These are phyloP conservation scores for Agrotis clavis DNA, from an alignment of 2,888 invertebrate species.

Conservation along the genomic window DNA sequence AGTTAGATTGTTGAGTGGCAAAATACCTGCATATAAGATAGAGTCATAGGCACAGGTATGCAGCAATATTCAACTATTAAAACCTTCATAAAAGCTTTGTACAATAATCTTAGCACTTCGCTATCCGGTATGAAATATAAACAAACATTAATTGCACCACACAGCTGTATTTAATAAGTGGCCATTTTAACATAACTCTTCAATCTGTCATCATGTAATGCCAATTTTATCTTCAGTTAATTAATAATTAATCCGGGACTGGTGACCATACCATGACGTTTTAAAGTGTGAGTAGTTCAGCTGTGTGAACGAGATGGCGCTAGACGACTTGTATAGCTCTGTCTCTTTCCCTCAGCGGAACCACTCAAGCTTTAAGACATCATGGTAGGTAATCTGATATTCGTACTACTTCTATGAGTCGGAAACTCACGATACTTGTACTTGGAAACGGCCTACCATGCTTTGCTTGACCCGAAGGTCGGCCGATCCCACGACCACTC, in stretches of 20 bases:
- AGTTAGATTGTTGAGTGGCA: not conserved
- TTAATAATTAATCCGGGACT: not conserved
- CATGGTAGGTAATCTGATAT: too few relatives aligned
- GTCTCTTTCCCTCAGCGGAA: too few relatives aligned
- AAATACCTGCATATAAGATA: not conserved
- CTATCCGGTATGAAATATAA: not conserved
- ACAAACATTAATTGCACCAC: not conserved
- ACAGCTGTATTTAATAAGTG: constrained; percentile 8
- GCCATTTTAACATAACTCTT: constrained; percentile 11
- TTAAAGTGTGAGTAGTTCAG: too few relatives aligned
- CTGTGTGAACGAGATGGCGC: too few relatives aligned
- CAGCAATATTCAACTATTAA: not conserved
- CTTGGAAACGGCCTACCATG: not conserved
- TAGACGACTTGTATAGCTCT: too few relatives aligned
- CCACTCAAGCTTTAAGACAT: too few relatives aligned
- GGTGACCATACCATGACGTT: too few relatives aligned
- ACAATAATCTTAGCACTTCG: not conserved
- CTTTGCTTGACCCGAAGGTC: not conserved
- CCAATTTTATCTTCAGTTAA: constrained; percentile 11
- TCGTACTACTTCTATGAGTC: not conserved
- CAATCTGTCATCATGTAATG: constrained; percentile 18
- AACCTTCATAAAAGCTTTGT: not conserved
- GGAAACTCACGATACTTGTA: not conserved
- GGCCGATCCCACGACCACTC: not conserved
- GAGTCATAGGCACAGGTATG: not conserved